Percentiles rank a stretch among this genome's conserved stretches.
These are phyloP conservation scores for Philopotamus ludificatus DNA, from an alignment of 1,140 invertebrate genomes.

Conservation along the genomic window DNA sequence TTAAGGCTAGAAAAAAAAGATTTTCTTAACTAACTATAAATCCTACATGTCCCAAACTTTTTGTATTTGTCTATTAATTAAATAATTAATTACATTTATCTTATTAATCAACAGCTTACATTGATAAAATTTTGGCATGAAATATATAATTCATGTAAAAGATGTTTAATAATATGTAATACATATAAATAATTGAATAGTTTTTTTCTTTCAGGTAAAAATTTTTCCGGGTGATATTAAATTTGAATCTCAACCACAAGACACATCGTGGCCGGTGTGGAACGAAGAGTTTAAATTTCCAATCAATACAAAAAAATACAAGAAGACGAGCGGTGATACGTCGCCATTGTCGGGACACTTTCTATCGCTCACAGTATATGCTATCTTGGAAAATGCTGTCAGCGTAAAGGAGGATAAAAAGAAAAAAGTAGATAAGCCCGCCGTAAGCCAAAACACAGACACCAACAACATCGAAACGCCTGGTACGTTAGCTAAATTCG, in stretches of 20 bases:
- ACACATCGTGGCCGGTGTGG: conserved; percentile 74
- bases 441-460: conserved; percentile 28
- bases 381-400: conserved; percentile 61
- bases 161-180: too few relatives aligned
- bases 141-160: too few relatives aligned
- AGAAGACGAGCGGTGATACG: conserved; percentile 48
- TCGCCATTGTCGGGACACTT: conserved; percentile 66
- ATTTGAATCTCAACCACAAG: conserved; percentile 69
- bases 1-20: too few relatives aligned
- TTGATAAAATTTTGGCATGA: too few relatives aligned
- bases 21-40: too few relatives aligned
- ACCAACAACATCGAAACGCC: conserved; percentile 44
- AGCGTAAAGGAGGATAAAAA: conserved; percentile 46
- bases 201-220: conserved; percentile 62
- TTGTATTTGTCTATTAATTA: too few relatives aligned
- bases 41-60: too few relatives aligned
- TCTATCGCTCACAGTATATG: conserved; percentile 71
- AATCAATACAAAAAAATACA: conserved; percentile 50
- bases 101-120: too few relatives aligned
- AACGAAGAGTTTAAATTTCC: conserved; percentile 74
- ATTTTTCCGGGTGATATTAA: conserved; percentile 71
- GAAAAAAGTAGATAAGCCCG: conserved; percentile 44
- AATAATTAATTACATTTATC: too few relatives aligned
- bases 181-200: too few relatives aligned
- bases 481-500: conserved; percentile 27